A percentile compares a stretch with the other conserved stretches of the same genome.
phyloP scores from a whole-genome alignment of 2,888 invertebrate genomes.

The Gortyna flavago region DNA sequence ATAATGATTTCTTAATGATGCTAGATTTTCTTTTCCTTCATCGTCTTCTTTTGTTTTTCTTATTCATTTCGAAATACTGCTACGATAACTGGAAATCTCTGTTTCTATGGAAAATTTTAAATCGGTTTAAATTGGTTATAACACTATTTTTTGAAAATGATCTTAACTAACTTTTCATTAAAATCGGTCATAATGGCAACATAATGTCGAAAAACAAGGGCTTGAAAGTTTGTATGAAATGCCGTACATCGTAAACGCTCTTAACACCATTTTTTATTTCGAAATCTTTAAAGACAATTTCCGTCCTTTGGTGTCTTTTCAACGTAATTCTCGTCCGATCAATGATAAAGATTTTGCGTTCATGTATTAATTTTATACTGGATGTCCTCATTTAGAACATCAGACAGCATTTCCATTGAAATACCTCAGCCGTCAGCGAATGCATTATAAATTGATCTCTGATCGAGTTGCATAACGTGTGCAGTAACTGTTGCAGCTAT shows the following conservation, averaged over 20 bases:
- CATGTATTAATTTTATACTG: background rate
- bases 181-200: too few species aligned
- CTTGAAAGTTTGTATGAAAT: too few species aligned
- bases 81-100: too few species aligned
- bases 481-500: constrained; percentile 12
- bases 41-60: background rate
- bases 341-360: background rate
- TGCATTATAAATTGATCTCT: constrained; percentile 41
- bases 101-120: too few species aligned
- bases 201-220: too few species aligned
- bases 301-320: constrained; percentile 8
- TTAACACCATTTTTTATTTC: background rate
- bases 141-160: too few species aligned
- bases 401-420: constrained; percentile 13
- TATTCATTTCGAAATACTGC: too few species aligned
- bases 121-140: too few species aligned
- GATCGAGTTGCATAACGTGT: constrained; percentile 32
- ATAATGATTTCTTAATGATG: background rate
- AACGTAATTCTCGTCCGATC: background rate
- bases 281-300: background rate
- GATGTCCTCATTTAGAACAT: constrained; percentile 21
- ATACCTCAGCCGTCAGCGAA: constrained; percentile 36
- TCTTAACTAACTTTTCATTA: too few species aligned
- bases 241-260: too few species aligned
- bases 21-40: too few species aligned